These are phyloP conservation scores for Himalopsyche kuldschensis DNA, from an alignment of 2,888 invertebrate genomes.

Conservation along the genomic window DNA sequence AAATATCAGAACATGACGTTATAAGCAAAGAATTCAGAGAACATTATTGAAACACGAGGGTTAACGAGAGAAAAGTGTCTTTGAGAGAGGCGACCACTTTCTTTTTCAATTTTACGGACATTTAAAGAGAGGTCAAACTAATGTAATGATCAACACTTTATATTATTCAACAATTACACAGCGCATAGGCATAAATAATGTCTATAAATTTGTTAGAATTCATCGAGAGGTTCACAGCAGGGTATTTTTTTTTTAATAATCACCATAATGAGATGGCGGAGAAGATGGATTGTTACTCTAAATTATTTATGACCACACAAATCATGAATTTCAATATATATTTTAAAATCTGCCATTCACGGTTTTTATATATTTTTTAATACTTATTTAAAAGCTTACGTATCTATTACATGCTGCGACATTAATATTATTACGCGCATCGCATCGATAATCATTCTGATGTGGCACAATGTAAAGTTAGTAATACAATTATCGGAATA, in stretches of 20 bases:
- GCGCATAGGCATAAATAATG: neutral
- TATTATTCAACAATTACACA: neutral
- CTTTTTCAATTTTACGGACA: neutral
- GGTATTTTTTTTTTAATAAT: neutral
- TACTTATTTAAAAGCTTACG: too few relatives aligned
- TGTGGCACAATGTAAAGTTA: too few relatives aligned
- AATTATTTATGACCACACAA: neutral
- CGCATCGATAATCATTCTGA: too few relatives aligned
- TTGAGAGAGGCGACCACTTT: neutral
- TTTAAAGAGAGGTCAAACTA: neutral
- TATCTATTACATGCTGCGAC: too few relatives aligned
- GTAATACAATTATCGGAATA: too few relatives aligned
- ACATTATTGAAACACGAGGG: neutral
- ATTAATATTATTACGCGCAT: too few relatives aligned
- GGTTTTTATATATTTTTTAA: too few relatives aligned
- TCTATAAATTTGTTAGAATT: neutral
- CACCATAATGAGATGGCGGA: neutral
- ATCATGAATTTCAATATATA: neutral
- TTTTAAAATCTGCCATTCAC: neutral
- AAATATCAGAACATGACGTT: neutral
- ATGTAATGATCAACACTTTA: neutral
- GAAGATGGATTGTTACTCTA: neutral
- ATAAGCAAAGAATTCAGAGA: neutral
- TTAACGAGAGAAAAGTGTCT: neutral
- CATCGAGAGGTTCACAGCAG: neutral